Base-by-base conservation (phyloP, 2,888 invertebrate species). In the Parnassius mnemosyne region DNA sequence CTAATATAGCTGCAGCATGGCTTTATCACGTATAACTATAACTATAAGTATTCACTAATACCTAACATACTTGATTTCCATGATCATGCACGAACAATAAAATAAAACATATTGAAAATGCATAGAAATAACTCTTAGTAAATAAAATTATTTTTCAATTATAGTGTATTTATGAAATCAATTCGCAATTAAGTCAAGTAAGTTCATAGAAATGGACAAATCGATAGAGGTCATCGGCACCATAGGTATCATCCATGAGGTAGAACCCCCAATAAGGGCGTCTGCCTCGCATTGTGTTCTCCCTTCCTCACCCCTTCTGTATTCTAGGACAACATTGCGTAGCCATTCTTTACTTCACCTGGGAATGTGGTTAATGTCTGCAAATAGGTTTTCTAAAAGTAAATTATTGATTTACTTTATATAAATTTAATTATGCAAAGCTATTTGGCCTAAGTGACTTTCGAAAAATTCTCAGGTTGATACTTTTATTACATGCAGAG, bases 181-280 rank as follows among this genome's bases (percentile, higher is more conserved):
- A 82, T 86, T 83, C 77, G 83, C 85, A 88, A 87, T 89, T 85
- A 87, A 83, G 78, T 74, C 74, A 77, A 83, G 78, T 74, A 74
- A 77, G 77, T 84, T 79, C 84, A 80, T 79, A 76, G 87, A 87
- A 87, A 83, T 80, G 77, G 74, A 75, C 77, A 72, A 89, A 90
- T 90, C 90, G 87, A 90, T 89, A 87, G 83, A 75, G 90, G 89
- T 89, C 89, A 89, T 89, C 86, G 90, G 81, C 90, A 89, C 88
- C 79, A 85, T 84, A 85, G 83, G 79, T 83, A 85, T 82, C 85
- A 84, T 83, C 81, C 75, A 82, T 82, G 81, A 81, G 84, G 80
- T 84, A 74, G 82, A 84, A 83, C 89, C 88, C 88, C 86, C 80
- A 78, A 77, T 70, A 77, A 86, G 85, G 87, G 86, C 81, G 83